Conservation (phyloP, 1,140 invertebrate genomes). For the Temnothorax nylanderi region DNA sequence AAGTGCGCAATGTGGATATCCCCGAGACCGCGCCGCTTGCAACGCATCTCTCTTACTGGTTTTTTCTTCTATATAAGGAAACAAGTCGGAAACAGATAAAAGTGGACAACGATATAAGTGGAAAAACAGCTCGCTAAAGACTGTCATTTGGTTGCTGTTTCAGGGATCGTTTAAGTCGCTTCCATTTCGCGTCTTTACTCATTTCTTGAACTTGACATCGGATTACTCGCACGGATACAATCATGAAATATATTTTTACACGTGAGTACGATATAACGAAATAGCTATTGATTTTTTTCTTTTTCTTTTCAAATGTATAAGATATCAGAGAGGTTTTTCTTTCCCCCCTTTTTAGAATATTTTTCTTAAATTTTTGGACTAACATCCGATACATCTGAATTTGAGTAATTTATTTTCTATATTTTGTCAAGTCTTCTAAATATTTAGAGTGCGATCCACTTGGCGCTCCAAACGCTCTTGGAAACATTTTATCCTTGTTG, state of each 20-base stretch:
- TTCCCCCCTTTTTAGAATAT: no score
- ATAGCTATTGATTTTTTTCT: neutral
- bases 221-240: neutral
- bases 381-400: neutral
- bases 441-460: no score
- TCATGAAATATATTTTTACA: slow-evolving; percentile 39
- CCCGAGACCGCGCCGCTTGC: neutral
- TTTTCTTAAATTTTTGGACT: neutral
- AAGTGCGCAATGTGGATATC: slow-evolving; percentile 16
- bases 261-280: slow-evolving; percentile 5
- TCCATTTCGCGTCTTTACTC: neutral
- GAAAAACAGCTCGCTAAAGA: neutral
- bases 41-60: neutral
- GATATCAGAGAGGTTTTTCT: neutral
- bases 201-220: neutral
- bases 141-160: neutral
- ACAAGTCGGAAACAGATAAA: slow-evolving; percentile 24
- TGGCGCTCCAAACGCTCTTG: no score
- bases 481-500: no score
- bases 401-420: neutral
- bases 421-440: no score
- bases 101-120: neutral
- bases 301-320: neutral
- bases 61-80: slow-evolving; percentile 45
- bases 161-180: neutral